phyloP scores from a whole-genome alignment of 2,113 vertebrate genomes.

The Numida meleagris region DNA sequence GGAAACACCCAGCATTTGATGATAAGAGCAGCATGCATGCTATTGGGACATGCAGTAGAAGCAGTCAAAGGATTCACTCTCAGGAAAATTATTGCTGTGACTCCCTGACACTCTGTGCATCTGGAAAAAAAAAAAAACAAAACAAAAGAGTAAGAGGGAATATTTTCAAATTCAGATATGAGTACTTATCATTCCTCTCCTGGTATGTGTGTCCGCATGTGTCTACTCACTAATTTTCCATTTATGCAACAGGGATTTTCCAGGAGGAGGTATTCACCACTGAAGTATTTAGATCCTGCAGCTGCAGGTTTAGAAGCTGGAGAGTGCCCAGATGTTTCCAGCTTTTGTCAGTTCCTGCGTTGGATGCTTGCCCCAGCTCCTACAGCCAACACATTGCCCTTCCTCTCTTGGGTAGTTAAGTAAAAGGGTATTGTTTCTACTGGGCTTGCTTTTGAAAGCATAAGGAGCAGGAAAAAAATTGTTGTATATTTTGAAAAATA shows the following conservation, averaged over 20 bases:
- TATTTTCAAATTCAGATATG: not conserved
- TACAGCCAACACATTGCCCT: not conserved
- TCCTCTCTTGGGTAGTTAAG: not conserved
- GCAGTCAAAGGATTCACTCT: not conserved
- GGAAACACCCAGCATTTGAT: not conserved
- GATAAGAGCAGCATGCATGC: not conserved
- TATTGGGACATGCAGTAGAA: fast-evolving
- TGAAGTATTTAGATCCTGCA: not conserved
- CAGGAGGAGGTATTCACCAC: not conserved
- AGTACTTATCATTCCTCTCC: not conserved
- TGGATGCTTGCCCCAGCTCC: not conserved
- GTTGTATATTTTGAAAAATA: not conserved
- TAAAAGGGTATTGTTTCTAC: not conserved
- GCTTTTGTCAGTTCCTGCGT: not conserved
- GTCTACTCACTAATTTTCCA: not conserved
- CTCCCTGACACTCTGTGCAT: not conserved
- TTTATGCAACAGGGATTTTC: slow-evolving; percentile 17
- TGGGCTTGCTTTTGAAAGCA: not conserved
- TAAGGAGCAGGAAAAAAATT: not conserved
- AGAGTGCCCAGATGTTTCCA: not conserved
- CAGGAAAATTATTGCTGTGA: not conserved
- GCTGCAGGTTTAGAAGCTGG: not conserved
- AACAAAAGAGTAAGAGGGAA: not conserved
- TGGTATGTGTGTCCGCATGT: not conserved
- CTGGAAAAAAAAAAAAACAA: not conserved